Evolutionary conservation across 2,113 vertebrate species (phyloP), one percentile per base, ranked within the genome.

Genomic region (Murina feae): DNA sequence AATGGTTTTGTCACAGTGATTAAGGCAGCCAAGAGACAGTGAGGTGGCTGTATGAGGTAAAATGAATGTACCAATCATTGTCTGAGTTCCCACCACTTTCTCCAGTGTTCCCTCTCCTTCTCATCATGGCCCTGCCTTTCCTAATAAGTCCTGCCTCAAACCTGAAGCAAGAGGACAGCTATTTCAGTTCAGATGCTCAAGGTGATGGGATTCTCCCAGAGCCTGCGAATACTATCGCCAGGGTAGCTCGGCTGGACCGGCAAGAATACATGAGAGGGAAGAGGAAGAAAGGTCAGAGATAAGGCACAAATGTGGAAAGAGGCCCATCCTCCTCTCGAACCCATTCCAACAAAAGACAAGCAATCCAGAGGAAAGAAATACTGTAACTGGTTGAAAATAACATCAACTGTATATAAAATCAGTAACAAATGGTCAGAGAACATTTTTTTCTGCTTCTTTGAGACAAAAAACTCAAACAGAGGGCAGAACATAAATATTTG

Each of bases 1-100:
- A 93, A 72, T 49, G 66, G 86, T 68, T 83, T 18, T 91, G 94
- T 91, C 94, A 89, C 32, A 53, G 75, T 74, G 76, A 93, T 74
- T 86, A 83, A 93, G 58, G 75, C 14, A 32, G 30, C 69, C n/a
- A 4, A 16, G 20, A 80, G 87, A 85, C 68, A 78, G 78, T 39
- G 63, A 86, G 72, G 65, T 2, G 0, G 89, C 55, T 89, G 65
- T 91, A 71, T 20, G 6, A 65, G 55, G 44, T 4, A 17, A 28
- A 39, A 39, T 32, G 20, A 55, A 65, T 3, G 9, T 60, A 49
- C 55, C 60, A 58, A 32, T 55, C 53, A 80, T 0, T 10, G 23
- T 86, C 51, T 6, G 2, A n/a, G 69, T 60, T 58, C 79, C 82
- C 21, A 25, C 80, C 74, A 44, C 12, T 18, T 53, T 53, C 90